A percentile compares a stretch with the other conserved stretches of the same genome.
Evolutionary conservation across 2,888 invertebrate species (phyloP).

Genomic region (Rutpela maculata): DNA sequence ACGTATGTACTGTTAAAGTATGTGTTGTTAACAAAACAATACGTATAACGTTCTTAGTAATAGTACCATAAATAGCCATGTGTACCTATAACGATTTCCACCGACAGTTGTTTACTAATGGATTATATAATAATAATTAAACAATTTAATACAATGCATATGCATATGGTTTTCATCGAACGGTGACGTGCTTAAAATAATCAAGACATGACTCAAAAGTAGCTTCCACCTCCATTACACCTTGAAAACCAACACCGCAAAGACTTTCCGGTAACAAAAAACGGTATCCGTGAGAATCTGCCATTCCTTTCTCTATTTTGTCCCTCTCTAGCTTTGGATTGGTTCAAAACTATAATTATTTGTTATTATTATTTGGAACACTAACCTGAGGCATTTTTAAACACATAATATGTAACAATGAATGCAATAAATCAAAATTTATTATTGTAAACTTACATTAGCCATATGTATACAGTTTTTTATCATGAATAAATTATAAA

Average conservation of each 20-base stretch:
- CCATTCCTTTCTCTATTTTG: background rate
- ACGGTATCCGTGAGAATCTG: conserved; percentile 40
- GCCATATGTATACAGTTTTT: no score
- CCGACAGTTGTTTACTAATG: conserved; percentile 26
- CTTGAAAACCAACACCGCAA: conserved; percentile 45
- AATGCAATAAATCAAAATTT: background rate
- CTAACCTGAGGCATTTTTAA: background rate
- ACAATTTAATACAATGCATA: conserved; percentile 26
- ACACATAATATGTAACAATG: background rate
- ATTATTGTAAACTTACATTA: background rate
- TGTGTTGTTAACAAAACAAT: conserved; percentile 1
- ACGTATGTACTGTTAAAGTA: background rate
- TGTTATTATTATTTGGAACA: background rate
- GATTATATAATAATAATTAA: conserved; percentile 28
- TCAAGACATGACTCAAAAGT: conserved; percentile 36
- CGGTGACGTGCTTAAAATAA: conserved; percentile 32
- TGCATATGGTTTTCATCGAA: conserved; percentile 21
- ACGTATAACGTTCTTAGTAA: conserved; percentile 26
- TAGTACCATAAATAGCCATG: conserved; percentile 21
- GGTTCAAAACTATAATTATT: background rate
- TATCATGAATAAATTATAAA: no score
- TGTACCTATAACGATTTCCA: conserved; percentile 7
- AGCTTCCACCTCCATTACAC: conserved; percentile 34
- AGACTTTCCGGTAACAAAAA: conserved; percentile 47
- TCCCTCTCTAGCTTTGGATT: background rate